Evolutionary conservation across 1,140 invertebrate species (phyloP).

Genomic region (Caerostris darwini): DNA sequence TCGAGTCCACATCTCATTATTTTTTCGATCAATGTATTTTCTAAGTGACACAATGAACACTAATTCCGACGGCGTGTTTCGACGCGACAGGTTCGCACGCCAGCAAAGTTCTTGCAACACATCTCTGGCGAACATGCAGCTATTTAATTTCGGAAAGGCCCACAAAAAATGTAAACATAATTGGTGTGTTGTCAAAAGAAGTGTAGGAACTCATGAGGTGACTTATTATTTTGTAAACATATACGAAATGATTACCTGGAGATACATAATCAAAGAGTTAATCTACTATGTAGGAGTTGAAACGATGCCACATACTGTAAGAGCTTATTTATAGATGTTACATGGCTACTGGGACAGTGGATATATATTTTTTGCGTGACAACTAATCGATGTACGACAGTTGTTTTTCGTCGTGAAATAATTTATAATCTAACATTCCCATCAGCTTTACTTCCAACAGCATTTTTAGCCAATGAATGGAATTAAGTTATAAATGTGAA

Average conservation of each 20-base stretch:
- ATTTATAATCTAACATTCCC: not conserved
- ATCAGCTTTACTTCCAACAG: too few relatives aligned
- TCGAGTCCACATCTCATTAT: slow-evolving; percentile 70
- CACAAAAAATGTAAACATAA: not conserved
- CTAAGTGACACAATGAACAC: slow-evolving; percentile 72
- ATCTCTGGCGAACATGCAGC: not conserved
- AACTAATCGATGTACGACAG: not conserved
- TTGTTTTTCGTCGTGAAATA: not conserved
- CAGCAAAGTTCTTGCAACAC: not conserved
- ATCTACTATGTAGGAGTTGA: not conserved
- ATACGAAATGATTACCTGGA: not conserved
- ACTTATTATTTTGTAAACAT: slow-evolving; percentile 10
- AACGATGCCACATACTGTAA: not conserved
- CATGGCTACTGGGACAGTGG: not conserved
- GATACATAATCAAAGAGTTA: not conserved
- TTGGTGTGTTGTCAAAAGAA: not conserved
- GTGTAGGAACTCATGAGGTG: not conserved
- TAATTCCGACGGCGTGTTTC: slow-evolving; percentile 59
- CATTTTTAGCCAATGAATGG: too few relatives aligned
- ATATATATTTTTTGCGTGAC: too few relatives aligned
- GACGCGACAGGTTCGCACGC: slow-evolving; percentile 29
- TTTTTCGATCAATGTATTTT: slow-evolving; percentile 64
- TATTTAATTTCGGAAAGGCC: not conserved
- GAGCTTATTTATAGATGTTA: not conserved
- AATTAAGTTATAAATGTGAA: too few relatives aligned